Conservation (phyloP, 2,113 vertebrate genomes). For the Stigmatopora nigra region DNA sequence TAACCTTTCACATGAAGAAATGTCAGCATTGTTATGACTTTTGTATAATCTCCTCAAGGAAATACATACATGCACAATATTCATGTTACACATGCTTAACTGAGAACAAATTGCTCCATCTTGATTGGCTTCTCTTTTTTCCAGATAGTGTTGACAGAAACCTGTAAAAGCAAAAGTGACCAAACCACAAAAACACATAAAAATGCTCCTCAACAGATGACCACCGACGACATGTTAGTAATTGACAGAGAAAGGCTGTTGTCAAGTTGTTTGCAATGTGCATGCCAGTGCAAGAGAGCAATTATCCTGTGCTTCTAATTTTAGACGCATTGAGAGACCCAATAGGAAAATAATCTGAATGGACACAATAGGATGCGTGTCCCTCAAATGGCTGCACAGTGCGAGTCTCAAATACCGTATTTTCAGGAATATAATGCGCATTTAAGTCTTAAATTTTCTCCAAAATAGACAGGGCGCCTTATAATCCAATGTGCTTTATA, state of each 20-base stretch:
- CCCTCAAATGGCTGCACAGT: constrained; percentile 1
- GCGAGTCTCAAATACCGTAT: no score
- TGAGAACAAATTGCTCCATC: background rate
- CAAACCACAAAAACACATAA: constrained; percentile 9
- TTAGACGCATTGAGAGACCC: constrained; percentile 25
- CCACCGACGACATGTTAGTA: constrained; percentile 2
- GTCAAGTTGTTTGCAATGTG: background rate
- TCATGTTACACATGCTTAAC: background rate
- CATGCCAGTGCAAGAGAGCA: constrained; percentile 31
- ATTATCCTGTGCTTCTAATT: constrained; percentile 30
- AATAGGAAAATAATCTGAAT: constrained; percentile 9
- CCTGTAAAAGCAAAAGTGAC: background rate
- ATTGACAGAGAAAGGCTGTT: constrained; percentile 13
- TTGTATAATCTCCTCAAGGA: background rate
- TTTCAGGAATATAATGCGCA: no score
- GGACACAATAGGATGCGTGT: constrained; percentile 10
- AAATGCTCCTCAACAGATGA: constrained; percentile 4
- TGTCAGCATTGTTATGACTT: background rate
- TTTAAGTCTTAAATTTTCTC: no score
- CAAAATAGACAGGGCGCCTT: no score
- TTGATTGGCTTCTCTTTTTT: background rate
- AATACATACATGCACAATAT: background rate
- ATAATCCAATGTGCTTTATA: no score
- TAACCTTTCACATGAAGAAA: background rate
- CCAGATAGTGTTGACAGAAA: background rate